Percentiles rank a stretch among this genome's conserved stretches.
Evolutionary conservation across 1,140 invertebrate species (phyloP).

Genomic region (Charaxes varanes): DNA sequence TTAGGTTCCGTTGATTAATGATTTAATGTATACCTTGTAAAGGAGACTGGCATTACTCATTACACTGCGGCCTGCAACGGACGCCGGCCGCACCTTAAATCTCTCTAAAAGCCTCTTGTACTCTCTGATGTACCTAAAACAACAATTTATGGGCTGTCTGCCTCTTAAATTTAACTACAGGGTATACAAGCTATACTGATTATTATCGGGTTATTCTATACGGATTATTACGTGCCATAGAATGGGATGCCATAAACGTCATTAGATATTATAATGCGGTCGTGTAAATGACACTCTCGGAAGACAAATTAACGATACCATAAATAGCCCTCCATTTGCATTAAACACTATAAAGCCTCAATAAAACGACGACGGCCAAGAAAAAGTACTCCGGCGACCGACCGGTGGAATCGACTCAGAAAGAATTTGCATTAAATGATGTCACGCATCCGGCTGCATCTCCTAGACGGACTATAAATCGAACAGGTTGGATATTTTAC

Average conservation of each 20-base stretch:
- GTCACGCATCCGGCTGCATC: slow-evolving; percentile 53
- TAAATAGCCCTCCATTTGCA: slow-evolving; percentile 26
- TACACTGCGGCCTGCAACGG: slow-evolving; percentile 9
- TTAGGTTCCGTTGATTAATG: slow-evolving; percentile 15
- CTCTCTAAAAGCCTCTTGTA: slow-evolving; percentile 15
- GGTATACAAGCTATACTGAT: slow-evolving; percentile 20
- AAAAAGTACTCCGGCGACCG: slow-evolving; percentile 7
- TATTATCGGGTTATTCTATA: slow-evolving; percentile 20
- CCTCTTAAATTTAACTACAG: slow-evolving; percentile 18
- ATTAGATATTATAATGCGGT: slow-evolving; percentile 23
- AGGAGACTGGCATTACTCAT: slow-evolving; percentile 15
- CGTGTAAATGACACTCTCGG: slow-evolving; percentile 17
- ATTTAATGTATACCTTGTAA: slow-evolving; percentile 8
- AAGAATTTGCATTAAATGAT: slow-evolving; percentile 53
- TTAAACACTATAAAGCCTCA: slow-evolving; percentile 22
- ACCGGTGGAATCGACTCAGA: slow-evolving; percentile 4
- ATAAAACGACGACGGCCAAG: slow-evolving; percentile 27
- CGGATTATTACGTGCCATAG: slow-evolving; percentile 23
- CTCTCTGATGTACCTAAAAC: slow-evolving; percentile 14
- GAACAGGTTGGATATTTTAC: slow-evolving; percentile 44
- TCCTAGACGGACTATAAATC: slow-evolving; percentile 42
- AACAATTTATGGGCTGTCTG: slow-evolving; percentile 20
- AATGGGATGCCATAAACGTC: slow-evolving; percentile 21
- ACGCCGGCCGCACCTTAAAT: slow-evolving; percentile 9
- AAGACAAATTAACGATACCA: slow-evolving; percentile 25